phyloP scores from a whole-genome alignment of 1,140 invertebrate genomes.

The Euwallacea fornicatus region DNA sequence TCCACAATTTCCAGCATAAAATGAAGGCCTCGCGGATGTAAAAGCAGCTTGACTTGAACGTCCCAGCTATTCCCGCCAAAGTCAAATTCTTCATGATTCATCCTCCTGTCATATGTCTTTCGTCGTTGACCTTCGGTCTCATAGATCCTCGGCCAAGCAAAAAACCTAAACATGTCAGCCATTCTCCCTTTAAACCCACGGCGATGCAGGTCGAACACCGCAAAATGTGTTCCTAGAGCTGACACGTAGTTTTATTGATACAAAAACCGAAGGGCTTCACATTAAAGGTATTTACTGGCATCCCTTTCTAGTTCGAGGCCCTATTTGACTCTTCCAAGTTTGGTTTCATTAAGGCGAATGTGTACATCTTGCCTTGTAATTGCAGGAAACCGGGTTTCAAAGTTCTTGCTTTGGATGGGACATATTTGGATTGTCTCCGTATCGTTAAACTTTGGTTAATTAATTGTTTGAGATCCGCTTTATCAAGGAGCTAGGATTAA shows the following conservation, averaged over 20 bases:
- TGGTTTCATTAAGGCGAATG: constrained; percentile 22
- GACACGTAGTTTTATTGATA: constrained; percentile 11
- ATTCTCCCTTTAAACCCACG: background rate
- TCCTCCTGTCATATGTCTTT: too few relatives aligned
- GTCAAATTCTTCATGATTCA: too few relatives aligned
- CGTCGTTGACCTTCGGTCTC: too few relatives aligned
- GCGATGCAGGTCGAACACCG: background rate
- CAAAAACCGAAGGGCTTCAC: constrained; percentile 15
- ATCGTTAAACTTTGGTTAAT: constrained; percentile 23
- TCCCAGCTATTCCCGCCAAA: too few relatives aligned
- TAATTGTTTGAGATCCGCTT: constrained; percentile 21
- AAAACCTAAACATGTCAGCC: background rate
- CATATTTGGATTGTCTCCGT: constrained; percentile 23
- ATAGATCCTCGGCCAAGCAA: background rate
- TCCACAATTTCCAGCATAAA: too few relatives aligned
- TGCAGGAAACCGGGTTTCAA: constrained; percentile 5
- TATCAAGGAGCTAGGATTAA: constrained; percentile 17
- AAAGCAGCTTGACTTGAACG: too few relatives aligned
- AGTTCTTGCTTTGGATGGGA: constrained; percentile 18
- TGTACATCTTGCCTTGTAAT: constrained; percentile 20
- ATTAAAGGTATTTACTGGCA: constrained; percentile 20
- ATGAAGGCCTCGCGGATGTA: too few relatives aligned
- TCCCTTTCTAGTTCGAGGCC: constrained; percentile 10
- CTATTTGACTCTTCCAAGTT: constrained; percentile 18
- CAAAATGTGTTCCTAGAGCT: constrained; percentile 6